Evolutionary conservation across 1,140 invertebrate genomes (phyloP), one percentile per base, ranked within the genome.

Genomic region (Zaprionus ornatus): DNA sequence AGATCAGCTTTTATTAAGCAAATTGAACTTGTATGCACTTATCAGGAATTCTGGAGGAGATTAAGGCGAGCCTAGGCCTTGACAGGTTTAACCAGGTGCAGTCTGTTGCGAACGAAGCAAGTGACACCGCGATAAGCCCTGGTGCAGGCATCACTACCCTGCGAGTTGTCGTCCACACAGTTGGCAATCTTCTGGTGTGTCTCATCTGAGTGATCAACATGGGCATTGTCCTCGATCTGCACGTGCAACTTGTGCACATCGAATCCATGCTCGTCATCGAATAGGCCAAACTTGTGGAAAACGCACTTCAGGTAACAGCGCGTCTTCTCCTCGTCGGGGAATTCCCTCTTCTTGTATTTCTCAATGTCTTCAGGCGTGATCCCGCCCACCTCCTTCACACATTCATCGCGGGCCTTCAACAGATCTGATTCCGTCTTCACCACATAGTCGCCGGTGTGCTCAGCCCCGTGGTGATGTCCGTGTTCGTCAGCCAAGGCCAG

Each of bases 271-370:
- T 65, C 66, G 2, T 57, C 71, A 32, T 92, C 88, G 55, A 86
- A 92, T 19, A 92, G 62, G 4, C 86, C 92, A 29, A 92, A 92
- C 27, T 92, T 70, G 61, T 92, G 77, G 27, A 92, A 91, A 25
- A 92, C 32, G 32, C 92, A 92, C 54, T 83, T 84, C 42, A 92
- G 21, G 35, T 91, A 92, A 72, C 90, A 92, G 25, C 65, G 90
- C 10, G 78, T 91, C 45, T 80, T 87, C 25, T 91, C 88, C 48
- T 92, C 90, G 52, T 92, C 83, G 4, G 77, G 71, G 29, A 74
- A 92, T 23, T 92, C 65, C 85, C 88, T 92, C 48, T 83, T 82
- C 42, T 80, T 80, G 66, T 80, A 92, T 52, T 92, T 80, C 37
- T 79, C 80, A 40, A 92, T 67, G 6, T 77, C 67, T 13, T 91